Conservation (phyloP, 2,888 invertebrate genomes). For the Ormia ochracea region DNA sequence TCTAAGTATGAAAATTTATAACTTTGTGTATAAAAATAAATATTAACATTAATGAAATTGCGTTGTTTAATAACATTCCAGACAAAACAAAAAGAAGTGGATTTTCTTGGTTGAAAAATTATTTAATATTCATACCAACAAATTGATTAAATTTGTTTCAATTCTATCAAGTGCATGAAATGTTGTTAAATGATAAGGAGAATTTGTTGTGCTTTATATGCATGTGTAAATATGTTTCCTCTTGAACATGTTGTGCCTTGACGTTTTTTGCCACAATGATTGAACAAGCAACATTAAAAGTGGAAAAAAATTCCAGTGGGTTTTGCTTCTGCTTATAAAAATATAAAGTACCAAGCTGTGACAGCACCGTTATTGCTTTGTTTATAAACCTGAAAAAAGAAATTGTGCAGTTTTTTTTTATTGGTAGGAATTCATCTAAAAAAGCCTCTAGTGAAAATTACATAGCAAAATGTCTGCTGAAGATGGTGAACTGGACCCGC, state of each 20-base stretch:
- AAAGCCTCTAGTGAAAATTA: slow-evolving; percentile 19
- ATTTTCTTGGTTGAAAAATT: background rate
- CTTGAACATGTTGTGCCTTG: background rate
- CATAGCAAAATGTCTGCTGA: slow-evolving; percentile 66
- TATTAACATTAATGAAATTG: slow-evolving; percentile 21
- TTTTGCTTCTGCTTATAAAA: background rate
- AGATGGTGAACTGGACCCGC: slow-evolving; percentile 75
- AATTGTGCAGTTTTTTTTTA: background rate
- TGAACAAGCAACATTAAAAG: slow-evolving; percentile 1
- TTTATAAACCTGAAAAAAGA: background rate
- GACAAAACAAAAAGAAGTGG: slow-evolving; percentile 1
- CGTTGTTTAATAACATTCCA: background rate
- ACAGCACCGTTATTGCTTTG: slow-evolving; percentile 17
- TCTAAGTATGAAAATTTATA: background rate
- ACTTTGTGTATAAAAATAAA: background rate
- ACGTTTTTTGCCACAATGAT: slow-evolving; percentile 13
- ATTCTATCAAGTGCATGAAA: slow-evolving; percentile 17
- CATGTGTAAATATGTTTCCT: no score
- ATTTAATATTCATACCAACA: slow-evolving; percentile 1
- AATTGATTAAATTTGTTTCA: slow-evolving; percentile 2
- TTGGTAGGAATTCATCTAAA: background rate
- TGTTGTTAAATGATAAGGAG: slow-evolving; percentile 11
- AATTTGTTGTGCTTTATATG: background rate
- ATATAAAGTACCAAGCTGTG: slow-evolving; percentile 31
- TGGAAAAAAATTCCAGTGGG: background rate